Conservation (phyloP, 1,140 invertebrate species). For the Eumaeus atala region DNA sequence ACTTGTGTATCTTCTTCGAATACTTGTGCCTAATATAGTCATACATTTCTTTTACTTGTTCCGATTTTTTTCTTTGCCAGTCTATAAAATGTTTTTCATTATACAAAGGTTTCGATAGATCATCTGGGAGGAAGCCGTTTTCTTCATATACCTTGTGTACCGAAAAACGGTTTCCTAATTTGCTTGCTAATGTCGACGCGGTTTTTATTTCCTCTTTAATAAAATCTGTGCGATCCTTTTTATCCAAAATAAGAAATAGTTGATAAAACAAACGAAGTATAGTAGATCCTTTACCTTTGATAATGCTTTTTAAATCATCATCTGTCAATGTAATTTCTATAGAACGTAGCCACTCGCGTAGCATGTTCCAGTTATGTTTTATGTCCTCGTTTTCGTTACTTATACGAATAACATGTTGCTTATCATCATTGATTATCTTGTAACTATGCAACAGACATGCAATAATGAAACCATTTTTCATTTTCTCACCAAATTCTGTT, state of each 20-base stretch:
- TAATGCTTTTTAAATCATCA: slow-evolving; percentile 67
- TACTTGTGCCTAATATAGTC: slow-evolving; percentile 54
- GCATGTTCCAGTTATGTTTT: slow-evolving; percentile 70
- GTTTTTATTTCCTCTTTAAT: slow-evolving; percentile 69
- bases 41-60: slow-evolving; percentile 54
- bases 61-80: slow-evolving; percentile 73
- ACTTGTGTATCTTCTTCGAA: slow-evolving; percentile 43
- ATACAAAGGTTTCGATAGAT: slow-evolving; percentile 60
- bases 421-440: slow-evolving; percentile 55
- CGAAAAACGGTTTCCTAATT: slow-evolving; percentile 58
- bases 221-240: slow-evolving; percentile 73
- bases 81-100: slow-evolving; percentile 68
- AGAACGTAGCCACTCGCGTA: slow-evolving; percentile 69
- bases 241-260: slow-evolving; percentile 76
- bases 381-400: slow-evolving; percentile 60
- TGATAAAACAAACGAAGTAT: slow-evolving; percentile 76
- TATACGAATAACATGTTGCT: slow-evolving; percentile 46
- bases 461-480: slow-evolving; percentile 60
- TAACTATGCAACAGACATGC: slow-evolving; percentile 51
- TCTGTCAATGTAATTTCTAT: slow-evolving; percentile 68
- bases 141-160: slow-evolving; percentile 40
- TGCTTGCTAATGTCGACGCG: slow-evolving; percentile 48
- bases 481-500: slow-evolving; percentile 55
- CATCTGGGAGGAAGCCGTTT: slow-evolving; percentile 40
- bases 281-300: slow-evolving; percentile 65